A percentile compares a stretch with the other conserved stretches of the same genome.
phyloP scores from a whole-genome alignment of 2,113 vertebrate species.

The Nothoprocta perdicaria region DNA sequence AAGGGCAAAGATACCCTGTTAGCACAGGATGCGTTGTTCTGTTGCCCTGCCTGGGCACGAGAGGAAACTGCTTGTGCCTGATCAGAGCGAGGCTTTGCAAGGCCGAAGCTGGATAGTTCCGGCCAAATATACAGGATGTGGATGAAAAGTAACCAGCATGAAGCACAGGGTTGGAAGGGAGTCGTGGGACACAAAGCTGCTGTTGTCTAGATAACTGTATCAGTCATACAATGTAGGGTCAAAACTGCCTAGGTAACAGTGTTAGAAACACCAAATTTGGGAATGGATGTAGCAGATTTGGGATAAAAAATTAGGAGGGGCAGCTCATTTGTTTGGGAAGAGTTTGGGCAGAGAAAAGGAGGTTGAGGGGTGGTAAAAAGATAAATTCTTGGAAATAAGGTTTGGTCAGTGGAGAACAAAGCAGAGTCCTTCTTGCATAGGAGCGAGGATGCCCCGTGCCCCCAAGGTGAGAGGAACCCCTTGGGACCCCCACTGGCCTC shows the following conservation, averaged over 20 bases:
- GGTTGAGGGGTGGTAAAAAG: background rate
- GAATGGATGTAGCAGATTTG: background rate
- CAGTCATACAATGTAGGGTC: background rate
- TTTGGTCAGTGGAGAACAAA: background rate
- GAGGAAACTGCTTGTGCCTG: background rate
- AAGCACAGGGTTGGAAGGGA: background rate
- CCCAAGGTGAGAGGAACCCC: background rate
- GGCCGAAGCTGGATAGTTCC: background rate
- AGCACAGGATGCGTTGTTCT: conserved; percentile 9
- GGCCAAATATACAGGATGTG: background rate
- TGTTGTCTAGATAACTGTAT: background rate
- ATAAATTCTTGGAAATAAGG: background rate
- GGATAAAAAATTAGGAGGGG: background rate
- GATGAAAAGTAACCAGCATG: conserved; percentile 1
- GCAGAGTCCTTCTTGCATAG: background rate
- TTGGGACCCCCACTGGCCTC: background rate
- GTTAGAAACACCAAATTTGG: background rate
- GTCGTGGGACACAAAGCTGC: background rate
- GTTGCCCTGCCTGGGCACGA: background rate
- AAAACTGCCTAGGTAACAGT: background rate
- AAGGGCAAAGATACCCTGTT: background rate
- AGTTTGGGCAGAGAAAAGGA: background rate
- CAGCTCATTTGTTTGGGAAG: background rate
- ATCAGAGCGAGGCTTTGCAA: background rate
- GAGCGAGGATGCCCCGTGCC: background rate